Conservation (phyloP, 2,113 vertebrate species). For the Terrapene triunguis region DNA sequence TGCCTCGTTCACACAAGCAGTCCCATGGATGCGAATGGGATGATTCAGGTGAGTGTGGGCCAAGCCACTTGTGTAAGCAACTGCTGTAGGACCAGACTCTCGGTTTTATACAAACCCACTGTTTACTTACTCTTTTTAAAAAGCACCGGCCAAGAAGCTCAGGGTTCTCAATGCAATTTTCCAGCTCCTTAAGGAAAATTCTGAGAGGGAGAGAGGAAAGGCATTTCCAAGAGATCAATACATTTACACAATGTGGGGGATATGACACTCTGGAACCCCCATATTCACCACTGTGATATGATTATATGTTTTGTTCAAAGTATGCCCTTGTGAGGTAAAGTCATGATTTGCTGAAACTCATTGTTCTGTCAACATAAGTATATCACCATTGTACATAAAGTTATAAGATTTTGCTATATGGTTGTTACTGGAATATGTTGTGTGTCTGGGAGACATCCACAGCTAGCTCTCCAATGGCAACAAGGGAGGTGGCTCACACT, state of each 20-base stretch:
- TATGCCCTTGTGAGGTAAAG: no score
- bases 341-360: no score
- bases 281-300: no score
- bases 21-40: not conserved
- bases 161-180: constrained; percentile 91
- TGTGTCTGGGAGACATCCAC: no score
- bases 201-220: constrained; percentile 73
- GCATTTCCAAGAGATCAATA: not conserved
- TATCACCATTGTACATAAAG: no score
- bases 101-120: not conserved
- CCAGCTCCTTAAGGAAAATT: constrained; percentile 93
- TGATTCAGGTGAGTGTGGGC: not conserved
- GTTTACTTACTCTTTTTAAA: constrained; percentile 91
- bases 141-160: constrained; percentile 93
- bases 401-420: no score
- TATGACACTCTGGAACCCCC: no score
- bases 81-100: not conserved
- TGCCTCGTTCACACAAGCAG: not conserved
- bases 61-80: not conserved
- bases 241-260: not conserved
- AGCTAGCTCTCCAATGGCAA: no score
- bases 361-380: no score
- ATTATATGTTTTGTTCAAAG: no score
- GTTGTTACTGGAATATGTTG: no score
- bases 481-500: no score